Percentiles rank a stretch among this genome's conserved stretches.
Conservation (phyloP, 2,113 vertebrate genomes). For the Callipepla squamata region DNA sequence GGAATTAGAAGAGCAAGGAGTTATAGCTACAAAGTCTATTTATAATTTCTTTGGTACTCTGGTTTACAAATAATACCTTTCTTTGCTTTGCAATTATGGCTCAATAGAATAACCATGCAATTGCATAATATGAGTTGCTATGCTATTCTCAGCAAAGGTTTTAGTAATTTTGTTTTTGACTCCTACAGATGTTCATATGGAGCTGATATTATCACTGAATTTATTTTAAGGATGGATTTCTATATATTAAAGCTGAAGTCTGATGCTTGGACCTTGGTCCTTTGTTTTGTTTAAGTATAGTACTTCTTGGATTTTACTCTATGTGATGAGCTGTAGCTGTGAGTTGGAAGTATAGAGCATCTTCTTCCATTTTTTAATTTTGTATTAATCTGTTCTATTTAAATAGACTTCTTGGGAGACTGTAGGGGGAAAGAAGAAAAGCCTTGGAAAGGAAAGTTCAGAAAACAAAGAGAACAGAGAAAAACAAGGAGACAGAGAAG, state of each 20-base stretch:
- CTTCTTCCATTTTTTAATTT: not conserved
- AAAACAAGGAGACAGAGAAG: conserved; percentile 89
- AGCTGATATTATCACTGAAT: not conserved
- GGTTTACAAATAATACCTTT: not conserved
- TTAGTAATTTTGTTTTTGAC: not conserved
- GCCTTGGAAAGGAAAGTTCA: conserved; percentile 88
- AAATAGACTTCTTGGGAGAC: conserved; percentile 96
- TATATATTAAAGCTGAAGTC: not conserved
- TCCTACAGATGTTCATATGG: not conserved
- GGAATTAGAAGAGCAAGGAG: not conserved
- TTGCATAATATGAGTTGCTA: not conserved
- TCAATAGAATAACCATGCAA: not conserved
- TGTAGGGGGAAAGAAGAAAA: conserved; percentile 94
- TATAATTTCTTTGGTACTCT: not conserved
- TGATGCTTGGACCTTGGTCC: not conserved
- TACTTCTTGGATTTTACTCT: not conserved
- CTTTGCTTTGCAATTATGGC: not conserved
- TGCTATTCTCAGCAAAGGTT: not conserved
- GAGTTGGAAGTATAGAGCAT: not conserved
- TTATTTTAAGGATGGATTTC: not conserved
- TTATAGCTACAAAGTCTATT: not conserved
- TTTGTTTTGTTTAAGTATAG: not conserved
- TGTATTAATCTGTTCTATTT: conserved; percentile 43
- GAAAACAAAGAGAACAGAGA: conserved; percentile 93
- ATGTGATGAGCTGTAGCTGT: not conserved